Evolutionary conservation across 1,140 invertebrate genomes (phyloP).

Genomic region (Archivesica marissinica): DNA sequence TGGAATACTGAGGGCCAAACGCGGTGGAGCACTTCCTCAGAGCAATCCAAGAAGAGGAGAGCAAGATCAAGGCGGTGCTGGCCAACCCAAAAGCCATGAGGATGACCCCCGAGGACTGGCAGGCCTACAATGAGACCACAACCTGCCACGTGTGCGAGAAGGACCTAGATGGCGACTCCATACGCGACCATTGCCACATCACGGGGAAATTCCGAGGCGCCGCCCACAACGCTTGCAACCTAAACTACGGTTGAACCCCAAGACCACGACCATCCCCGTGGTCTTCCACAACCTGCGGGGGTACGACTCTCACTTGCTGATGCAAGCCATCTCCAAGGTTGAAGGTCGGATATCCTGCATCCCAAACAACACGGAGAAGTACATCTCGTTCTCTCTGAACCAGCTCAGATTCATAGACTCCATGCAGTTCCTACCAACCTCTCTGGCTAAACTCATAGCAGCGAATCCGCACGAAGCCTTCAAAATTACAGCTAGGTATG

Average conservation of each 20-base stretch:
- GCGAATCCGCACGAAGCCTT: slow-evolving; percentile 53
- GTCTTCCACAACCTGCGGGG: slow-evolving; percentile 83
- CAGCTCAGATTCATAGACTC: slow-evolving; percentile 22
- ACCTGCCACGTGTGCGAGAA: neutral
- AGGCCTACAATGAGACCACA: neutral
- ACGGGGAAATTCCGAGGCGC: slow-evolving; percentile 66
- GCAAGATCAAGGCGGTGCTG: slow-evolving; percentile 17
- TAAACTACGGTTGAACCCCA: too few relatives aligned
- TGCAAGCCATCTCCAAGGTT: too few relatives aligned
- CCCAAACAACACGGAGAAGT: slow-evolving; percentile 81
- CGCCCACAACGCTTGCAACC: too few relatives aligned
- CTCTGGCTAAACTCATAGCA: neutral
- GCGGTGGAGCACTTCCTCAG: too few relatives aligned
- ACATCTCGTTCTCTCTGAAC: slow-evolving; percentile 64
- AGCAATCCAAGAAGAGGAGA: neutral
- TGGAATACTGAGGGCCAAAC: slow-evolving; percentile 26
- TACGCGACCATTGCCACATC: slow-evolving; percentile 59
- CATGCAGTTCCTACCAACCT: neutral
- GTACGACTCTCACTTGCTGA: slow-evolving; percentile 82
- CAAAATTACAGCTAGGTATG: slow-evolving; percentile 44
- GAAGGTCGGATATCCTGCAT: slow-evolving; percentile 78
- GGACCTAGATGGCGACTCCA: slow-evolving; percentile 7
- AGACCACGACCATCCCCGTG: too few relatives aligned
- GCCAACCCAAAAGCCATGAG: neutral
- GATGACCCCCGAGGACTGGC: neutral